phyloP scores from a whole-genome alignment of 2,888 invertebrate genomes.

The Eupithecia insigniata region DNA sequence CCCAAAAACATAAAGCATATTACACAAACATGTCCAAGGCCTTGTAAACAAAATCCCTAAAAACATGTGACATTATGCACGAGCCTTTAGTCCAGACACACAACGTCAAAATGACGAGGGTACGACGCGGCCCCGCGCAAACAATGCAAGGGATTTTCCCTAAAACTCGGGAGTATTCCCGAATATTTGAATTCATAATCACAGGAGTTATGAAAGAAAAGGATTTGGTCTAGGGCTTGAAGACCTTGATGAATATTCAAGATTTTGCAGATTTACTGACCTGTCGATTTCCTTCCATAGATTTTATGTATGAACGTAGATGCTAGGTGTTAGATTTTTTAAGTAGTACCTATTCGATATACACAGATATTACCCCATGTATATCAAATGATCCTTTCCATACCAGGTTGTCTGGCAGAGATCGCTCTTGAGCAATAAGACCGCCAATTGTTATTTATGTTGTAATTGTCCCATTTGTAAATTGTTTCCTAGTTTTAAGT shows the following conservation, averaged over 20 bases:
- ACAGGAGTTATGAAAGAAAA: conserved; percentile 19
- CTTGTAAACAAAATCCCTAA: conserved; percentile 26
- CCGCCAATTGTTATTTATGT: no score
- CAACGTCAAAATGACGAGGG: conserved; percentile 36
- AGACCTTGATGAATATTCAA: conserved; percentile 7
- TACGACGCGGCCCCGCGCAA: conserved; percentile 23
- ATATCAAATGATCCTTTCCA: no score
- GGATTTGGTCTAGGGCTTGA: conserved; percentile 15
- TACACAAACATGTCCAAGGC: conserved; percentile 21
- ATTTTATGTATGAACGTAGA: neutral
- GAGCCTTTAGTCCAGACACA: conserved; percentile 26
- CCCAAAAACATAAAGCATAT: conserved; percentile 9
- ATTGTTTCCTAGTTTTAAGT: no score
- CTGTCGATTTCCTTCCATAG: neutral
- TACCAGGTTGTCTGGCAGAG: no score
- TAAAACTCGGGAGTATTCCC: conserved; percentile 13
- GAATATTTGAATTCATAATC: conserved; percentile 37
- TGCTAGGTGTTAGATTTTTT: no score
- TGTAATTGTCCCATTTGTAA: no score
- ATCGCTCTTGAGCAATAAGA: no score
- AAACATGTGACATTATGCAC: conserved; percentile 25
- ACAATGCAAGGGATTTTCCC: conserved; percentile 29
- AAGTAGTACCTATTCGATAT: no score
- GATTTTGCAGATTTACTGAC: neutral
- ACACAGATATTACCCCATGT: no score